Conservation (phyloP, 2,113 vertebrate species). For the Morphnarchus princeps region DNA sequence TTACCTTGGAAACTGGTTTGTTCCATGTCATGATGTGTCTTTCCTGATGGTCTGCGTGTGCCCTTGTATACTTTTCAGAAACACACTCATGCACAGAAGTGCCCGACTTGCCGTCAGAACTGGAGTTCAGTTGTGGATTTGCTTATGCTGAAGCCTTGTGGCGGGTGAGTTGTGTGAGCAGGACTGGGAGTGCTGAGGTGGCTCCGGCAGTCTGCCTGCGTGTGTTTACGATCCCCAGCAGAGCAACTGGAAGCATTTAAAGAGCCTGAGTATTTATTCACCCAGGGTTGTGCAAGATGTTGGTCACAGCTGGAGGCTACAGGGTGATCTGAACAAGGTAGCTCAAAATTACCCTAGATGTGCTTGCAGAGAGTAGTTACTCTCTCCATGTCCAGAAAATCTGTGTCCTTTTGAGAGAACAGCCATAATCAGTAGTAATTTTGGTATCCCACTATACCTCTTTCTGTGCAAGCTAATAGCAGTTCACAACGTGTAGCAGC, state of each 20-base stretch:
- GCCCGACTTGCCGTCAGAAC: accelerated
- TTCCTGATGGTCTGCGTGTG: background rate
- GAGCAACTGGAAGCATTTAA: background rate
- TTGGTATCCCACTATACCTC: background rate
- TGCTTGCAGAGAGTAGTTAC: background rate
- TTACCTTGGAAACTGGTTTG: background rate
- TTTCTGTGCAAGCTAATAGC: background rate
- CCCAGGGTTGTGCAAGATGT: background rate
- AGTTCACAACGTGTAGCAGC: accelerated
- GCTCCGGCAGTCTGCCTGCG: accelerated
- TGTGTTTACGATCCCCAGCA: background rate
- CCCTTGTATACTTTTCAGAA: background rate
- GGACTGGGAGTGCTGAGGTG: background rate
- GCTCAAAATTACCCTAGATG: background rate
- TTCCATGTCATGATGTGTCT: background rate
- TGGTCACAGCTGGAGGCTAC: background rate
- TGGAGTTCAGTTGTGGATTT: background rate
- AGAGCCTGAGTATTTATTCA: background rate
- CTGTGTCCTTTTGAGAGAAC: background rate
- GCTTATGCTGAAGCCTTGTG: accelerated
- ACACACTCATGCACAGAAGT: accelerated
- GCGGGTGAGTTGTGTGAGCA: background rate
- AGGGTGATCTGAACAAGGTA: background rate
- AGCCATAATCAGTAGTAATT: background rate
- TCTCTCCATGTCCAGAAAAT: accelerated